phyloP scores from a whole-genome alignment of 2,113 vertebrate genomes.

The Leucoraja erinaceus region DNA sequence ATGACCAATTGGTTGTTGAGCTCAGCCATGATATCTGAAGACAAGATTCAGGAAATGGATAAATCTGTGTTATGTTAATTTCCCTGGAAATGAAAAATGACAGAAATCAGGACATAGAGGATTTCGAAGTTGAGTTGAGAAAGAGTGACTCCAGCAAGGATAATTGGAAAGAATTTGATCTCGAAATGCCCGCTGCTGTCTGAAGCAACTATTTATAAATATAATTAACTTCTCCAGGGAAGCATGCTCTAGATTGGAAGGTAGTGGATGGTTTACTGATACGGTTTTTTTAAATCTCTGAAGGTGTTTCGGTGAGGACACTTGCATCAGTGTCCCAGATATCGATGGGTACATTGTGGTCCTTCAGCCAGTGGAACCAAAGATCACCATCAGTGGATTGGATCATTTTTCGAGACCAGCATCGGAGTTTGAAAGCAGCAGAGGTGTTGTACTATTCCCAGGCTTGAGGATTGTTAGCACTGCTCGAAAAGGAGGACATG shows the following conservation, averaged over 20 bases:
- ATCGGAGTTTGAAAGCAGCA: conserved; percentile 64
- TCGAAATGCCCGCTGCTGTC: neutral
- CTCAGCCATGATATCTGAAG: neutral
- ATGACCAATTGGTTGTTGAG: neutral
- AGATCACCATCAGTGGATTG: conserved; percentile 80
- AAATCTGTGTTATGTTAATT: neutral
- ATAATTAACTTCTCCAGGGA: neutral
- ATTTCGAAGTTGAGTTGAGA: neutral
- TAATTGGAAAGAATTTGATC: conserved; percentile 5
- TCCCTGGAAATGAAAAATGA: neutral
- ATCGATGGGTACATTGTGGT: conserved; percentile 88
- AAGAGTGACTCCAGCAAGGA: neutral
- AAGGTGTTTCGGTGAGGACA: conserved; percentile 95
- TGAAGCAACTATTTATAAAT: neutral
- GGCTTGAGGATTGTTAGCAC: conserved; percentile 87
- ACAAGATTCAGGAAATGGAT: neutral
- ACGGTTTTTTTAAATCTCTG: neutral
- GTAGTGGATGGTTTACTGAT: neutral
- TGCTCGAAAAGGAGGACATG: conserved; percentile 59
- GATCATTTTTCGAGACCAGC: conserved; percentile 75
- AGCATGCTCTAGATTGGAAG: neutral
- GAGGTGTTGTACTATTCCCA: conserved; percentile 71
- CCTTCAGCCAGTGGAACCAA: conserved; percentile 83
- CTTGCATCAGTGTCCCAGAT: conserved; percentile 83
- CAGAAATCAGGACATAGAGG: neutral